Evolutionary conservation across 2,888 invertebrate genomes (phyloP).

Genomic region (Ariolimax columbianus): DNA sequence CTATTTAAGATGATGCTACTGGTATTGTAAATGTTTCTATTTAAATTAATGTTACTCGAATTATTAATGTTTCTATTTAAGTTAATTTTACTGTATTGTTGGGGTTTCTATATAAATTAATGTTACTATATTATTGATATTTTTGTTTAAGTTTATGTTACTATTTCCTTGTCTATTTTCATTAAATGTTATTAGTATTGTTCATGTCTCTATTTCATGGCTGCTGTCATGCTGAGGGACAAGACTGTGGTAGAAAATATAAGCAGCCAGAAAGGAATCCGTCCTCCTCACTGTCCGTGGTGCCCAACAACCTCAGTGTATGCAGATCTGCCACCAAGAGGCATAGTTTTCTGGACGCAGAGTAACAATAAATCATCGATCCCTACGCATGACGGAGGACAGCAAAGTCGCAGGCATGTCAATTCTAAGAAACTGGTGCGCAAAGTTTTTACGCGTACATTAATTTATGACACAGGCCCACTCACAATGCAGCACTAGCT

Average conservation of each 20-base stretch:
- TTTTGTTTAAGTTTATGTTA: not conserved
- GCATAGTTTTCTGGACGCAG: not conserved
- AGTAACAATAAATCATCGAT: constrained; percentile 17
- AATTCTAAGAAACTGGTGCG: not conserved
- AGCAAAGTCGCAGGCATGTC: not conserved
- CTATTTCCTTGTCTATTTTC: not conserved
- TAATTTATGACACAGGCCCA: constrained; percentile 16
- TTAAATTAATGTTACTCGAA: too few species aligned
- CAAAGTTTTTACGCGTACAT: not conserved
- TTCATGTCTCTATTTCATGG: too few species aligned
- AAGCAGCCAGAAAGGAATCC: too few species aligned
- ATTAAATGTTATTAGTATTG: too few species aligned
- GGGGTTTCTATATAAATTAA: not conserved
- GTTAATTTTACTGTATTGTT: too few species aligned
- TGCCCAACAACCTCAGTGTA: too few species aligned
- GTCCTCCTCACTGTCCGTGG: too few species aligned
- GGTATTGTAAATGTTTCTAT: too few species aligned
- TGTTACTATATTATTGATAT: not conserved
- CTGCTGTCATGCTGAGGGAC: not conserved
- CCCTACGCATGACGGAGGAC: not conserved
- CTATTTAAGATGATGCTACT: too few species aligned
- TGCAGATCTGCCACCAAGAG: not conserved
- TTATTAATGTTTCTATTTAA: too few species aligned
- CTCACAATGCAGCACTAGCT: constrained; percentile 24
- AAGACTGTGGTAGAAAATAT: too few species aligned